Base-by-base conservation (phyloP, 2,113 vertebrate genomes). In the Pterophyllum scalare region DNA sequence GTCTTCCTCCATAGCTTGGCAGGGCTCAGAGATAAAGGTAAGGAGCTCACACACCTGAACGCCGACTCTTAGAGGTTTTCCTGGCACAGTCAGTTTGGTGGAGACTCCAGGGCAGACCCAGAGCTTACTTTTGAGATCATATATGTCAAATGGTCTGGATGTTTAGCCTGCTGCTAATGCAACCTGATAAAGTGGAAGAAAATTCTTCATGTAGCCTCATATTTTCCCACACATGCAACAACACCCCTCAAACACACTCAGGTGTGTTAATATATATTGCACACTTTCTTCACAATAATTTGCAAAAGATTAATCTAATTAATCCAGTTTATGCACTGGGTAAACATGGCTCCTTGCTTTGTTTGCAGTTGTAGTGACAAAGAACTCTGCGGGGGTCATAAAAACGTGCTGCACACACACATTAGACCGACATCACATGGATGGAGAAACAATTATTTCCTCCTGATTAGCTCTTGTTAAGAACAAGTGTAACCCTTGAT, bases 101-200 rank as follows among this genome's bases (percentile, higher is more conserved):
- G 38, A 24, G 38, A 3, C 62, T n/a, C 7, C 62, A 67, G 13
- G 40, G 0, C 3, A 14, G 62, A 46, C 14, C 38, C 38, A 46
- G 22, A 3, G 28, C n/a, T 28, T 28, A 14, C 14, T 67, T 67
- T 67, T 4, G 2, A 10, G 7, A 40, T 64, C 8, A 35, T 15
- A 15, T 15, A 17, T 22, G 13, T 65, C 62, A 24, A n/a, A 38
- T 40, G 38, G 38, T 10, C 38, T 40, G 38, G 38, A 40, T 10
- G 62, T 43, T 26, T 26, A 26, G 5, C 22, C 64, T 46, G 64
- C 8, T 67, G 0, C 2, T 46, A 43, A 67, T 0, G 3, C 0
- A 0, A 46, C 38, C 38, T 2, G 22, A 46, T 26, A 11, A 11
- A 67, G 62, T 15, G 24, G 38, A 67, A 46, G 62, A 46, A 65